Conservation (phyloP, 2,888 invertebrate genomes). For the Hymenopus coronatus region DNA sequence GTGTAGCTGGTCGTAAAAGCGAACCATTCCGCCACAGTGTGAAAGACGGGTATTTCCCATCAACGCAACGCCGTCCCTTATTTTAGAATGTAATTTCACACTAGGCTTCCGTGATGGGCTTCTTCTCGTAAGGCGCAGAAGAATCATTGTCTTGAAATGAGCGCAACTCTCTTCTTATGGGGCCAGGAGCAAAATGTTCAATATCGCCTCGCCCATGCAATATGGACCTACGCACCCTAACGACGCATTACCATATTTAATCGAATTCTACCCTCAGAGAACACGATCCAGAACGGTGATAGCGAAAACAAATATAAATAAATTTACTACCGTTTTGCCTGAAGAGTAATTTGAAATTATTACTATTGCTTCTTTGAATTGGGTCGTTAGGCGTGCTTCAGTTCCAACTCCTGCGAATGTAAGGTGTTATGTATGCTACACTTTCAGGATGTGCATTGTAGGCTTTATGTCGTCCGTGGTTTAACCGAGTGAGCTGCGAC, state of each 20-base stretch:
- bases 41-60: neutral
- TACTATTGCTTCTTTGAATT: too few relatives aligned
- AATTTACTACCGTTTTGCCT: too few relatives aligned
- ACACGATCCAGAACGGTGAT: too few relatives aligned
- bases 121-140: neutral
- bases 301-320: too few relatives aligned
- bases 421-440: too few relatives aligned
- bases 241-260: neutral
- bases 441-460: too few relatives aligned
- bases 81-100: constrained; percentile 11
- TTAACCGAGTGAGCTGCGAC: too few relatives aligned
- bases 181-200: neutral
- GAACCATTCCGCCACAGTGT: neutral
- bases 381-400: too few relatives aligned
- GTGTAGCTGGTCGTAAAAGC: neutral
- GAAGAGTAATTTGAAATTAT: too few relatives aligned
- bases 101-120: neutral
- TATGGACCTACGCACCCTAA: neutral
- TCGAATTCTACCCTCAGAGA: neutral
- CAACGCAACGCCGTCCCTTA: neutral
- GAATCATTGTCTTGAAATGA: neutral
- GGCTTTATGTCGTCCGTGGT: too few relatives aligned
- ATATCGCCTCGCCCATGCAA: neutral
- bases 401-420: too few relatives aligned
- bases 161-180: neutral